A percentile compares a stretch with the other conserved stretches of the same genome.
Conservation (phyloP, 2,797 vertebrate species). For the Poeciliopsis presidionis region DNA sequence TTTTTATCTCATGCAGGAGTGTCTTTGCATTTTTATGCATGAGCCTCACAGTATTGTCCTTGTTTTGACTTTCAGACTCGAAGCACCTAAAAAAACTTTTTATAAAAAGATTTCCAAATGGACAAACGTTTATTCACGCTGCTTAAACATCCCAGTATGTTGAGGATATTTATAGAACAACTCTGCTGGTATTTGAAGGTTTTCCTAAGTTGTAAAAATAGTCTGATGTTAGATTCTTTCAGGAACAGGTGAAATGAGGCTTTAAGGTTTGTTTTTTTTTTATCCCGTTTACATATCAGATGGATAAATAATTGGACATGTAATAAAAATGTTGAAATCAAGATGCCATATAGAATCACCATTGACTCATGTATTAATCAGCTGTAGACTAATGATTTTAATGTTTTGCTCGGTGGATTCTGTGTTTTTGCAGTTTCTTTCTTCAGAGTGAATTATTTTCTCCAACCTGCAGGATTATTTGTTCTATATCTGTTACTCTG, state of each 20-base stretch:
- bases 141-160: not conserved
- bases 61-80: slow-evolving; percentile 1
- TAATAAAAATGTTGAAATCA: not conserved
- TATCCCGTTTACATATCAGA: not conserved
- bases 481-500: slow-evolving; percentile 52
- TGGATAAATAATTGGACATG: not conserved
- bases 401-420: not conserved
- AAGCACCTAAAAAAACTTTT: not conserved
- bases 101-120: not conserved
- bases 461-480: not conserved
- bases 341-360: not conserved
- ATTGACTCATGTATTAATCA: not conserved
- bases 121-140: not conserved
- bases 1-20: not conserved
- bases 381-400: not conserved
- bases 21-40: not conserved
- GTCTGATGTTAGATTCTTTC: not conserved
- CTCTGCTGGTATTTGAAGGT: not conserved
- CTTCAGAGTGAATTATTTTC: slow-evolving; percentile 51
- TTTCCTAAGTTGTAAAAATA: not conserved
- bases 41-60: not conserved
- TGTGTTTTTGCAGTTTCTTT: slow-evolving; percentile 11
- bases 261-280: not conserved
- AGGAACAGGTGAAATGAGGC: not conserved
- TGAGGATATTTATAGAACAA: not conserved